Conservation (phyloP, 1,140 invertebrate genomes). For the Dendrolimus punctatus region DNA sequence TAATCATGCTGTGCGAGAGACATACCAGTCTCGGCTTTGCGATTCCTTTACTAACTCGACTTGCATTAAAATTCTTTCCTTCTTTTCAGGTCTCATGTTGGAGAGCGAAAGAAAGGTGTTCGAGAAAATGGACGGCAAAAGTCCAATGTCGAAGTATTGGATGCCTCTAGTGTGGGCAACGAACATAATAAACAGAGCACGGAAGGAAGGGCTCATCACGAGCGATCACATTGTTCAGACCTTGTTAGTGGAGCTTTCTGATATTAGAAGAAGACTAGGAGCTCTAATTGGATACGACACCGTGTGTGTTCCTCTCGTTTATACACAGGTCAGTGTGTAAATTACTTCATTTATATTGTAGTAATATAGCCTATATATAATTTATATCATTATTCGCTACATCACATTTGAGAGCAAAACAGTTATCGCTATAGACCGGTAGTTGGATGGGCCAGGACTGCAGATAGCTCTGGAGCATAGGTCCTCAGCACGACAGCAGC, state of each 20-base stretch:
- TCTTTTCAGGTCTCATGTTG: conserved; percentile 85
- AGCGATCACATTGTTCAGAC: conserved; percentile 92
- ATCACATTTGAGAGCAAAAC: not conserved
- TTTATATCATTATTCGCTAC: not conserved
- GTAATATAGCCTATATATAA: not conserved
- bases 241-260: conserved; percentile 85
- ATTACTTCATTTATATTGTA: not conserved
- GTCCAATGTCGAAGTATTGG: conserved; percentile 94
- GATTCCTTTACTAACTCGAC: too few relatives aligned
- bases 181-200: conserved; percentile 88
- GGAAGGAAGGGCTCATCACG: conserved; percentile 84
- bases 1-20: too few relatives aligned
- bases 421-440: too few relatives aligned
- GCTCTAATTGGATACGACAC: conserved; percentile 95
- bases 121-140: conserved; percentile 89
- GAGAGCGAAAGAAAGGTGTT: conserved; percentile 92
- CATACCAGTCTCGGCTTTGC: too few relatives aligned
- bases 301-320: conserved; percentile 96
- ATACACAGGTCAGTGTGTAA: conserved; percentile 85
- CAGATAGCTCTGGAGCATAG: too few relatives aligned
- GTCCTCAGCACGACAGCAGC: too few relatives aligned
- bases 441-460: too few relatives aligned
- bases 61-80: conserved; percentile 10
- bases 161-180: conserved; percentile 94
- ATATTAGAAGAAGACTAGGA: conserved; percentile 84